Base-by-base conservation (phyloP, 2,888 invertebrate species). In the Macrosoma leucophasiata region DNA sequence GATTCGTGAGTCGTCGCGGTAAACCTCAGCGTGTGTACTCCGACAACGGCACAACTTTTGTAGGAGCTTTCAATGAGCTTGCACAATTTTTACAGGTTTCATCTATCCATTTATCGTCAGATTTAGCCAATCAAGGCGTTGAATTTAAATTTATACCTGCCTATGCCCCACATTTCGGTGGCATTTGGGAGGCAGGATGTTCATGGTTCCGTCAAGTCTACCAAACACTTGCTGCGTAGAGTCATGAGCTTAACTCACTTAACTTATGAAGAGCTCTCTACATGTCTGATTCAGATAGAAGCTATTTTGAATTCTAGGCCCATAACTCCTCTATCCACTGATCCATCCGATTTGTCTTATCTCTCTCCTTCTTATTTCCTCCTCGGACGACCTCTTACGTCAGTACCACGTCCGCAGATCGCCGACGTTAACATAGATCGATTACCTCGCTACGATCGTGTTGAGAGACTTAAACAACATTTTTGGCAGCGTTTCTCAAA, bases 21-120 rank as follows among this genome's bases (percentile, higher is more conserved):
- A 31, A 35, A 22, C 41, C 39, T 14, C 20, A 17, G 6, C 27
- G 18, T 13, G 24, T 43, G 7, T 43, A 20, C 23, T 43, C 35
- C 13, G 44, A 44, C 26, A 47, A 47, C 21, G 44, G 38, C 11
- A 42, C 36, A 4, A 45, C 33, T 19, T 48, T 48, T 18, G 36
- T 39, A 5, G 43, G 43, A 10, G 41, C 41, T 7, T 15, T 18
- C 8, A 36, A 39, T 13, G 33, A 41, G 26, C 20, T 41, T 23
- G 8, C 37, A 17, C 23, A 19, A 4, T 25, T 35, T 6, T 4
- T 35, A 13, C 18, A 29, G 30, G 13, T 10, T 21, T 5, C 10
- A 24, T 31, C 26, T 7, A 27, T 6, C 6, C 10, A 3, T 17
- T 13, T 30, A 22, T 23, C 24, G 6, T 25, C 17, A 13, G 24